Conservation (phyloP, 1,140 invertebrate genomes). For the Camponotus vicinus region DNA sequence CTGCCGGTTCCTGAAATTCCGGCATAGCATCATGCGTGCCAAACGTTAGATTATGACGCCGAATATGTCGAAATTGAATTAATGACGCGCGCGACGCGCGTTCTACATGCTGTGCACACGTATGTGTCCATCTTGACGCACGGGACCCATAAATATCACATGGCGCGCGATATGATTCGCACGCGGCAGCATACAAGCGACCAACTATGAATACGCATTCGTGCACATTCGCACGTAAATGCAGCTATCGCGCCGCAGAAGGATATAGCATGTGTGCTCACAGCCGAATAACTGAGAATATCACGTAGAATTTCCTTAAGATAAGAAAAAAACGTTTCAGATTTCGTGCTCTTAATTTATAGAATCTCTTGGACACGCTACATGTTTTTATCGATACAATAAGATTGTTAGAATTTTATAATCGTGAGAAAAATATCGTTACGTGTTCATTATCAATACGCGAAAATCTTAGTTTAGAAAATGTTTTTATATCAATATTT, state of each 20-base stretch:
- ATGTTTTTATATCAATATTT: neutral
- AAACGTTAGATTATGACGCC: constrained; percentile 16
- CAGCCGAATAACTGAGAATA: neutral
- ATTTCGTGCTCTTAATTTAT: neutral
- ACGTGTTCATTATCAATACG: neutral
- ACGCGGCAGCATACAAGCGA: neutral
- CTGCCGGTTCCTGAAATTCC: constrained; percentile 45
- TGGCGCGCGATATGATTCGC: constrained; percentile 3
- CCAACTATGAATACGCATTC: constrained; percentile 12
- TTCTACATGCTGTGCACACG: neutral
- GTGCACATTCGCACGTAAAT: constrained; percentile 19
- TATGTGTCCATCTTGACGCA: neutral
- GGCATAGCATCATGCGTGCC: constrained; percentile 39
- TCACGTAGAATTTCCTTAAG: neutral
- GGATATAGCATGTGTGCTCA: neutral
- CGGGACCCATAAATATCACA: constrained; percentile 29
- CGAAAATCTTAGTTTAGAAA: neutral
- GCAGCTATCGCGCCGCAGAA: neutral
- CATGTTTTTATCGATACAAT: neutral
- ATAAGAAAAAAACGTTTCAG: neutral
- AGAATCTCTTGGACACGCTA: neutral
- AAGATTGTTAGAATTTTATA: neutral
- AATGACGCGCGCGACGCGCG: neutral
- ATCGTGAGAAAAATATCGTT: neutral
- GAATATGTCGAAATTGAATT: constrained; percentile 57